Evolutionary conservation across 2,113 vertebrate species (phyloP).

Genomic region (Brienomyrus brachyistius): DNA sequence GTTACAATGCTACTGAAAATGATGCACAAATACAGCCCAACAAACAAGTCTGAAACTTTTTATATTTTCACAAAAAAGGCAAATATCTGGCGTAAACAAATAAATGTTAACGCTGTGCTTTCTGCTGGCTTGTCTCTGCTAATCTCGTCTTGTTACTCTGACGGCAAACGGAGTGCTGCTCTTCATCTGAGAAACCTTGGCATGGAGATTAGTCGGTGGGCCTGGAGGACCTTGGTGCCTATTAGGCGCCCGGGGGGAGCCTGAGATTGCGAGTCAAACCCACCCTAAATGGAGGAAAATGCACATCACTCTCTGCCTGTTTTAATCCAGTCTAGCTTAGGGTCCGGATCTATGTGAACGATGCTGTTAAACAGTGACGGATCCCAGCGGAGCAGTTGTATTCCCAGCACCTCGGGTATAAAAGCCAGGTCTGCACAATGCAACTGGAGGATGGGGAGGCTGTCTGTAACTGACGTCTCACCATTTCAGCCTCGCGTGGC

Average conservation of each 20-base stretch:
- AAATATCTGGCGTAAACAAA: neutral
- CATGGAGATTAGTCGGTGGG: neutral
- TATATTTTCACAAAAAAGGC: neutral
- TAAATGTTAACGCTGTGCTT: neutral
- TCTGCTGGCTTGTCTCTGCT: neutral
- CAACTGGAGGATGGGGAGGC: neutral
- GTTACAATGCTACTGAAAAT: neutral
- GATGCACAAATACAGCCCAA: neutral
- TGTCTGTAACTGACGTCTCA: neutral
- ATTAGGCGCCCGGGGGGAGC: neutral
- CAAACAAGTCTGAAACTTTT: neutral
- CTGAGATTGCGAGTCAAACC: neutral
- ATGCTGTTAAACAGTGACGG: neutral
- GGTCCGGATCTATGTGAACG: neutral
- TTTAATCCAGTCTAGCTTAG: neutral
- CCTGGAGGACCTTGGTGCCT: neutral
- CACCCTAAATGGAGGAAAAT: neutral
- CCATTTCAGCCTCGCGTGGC: neutral
- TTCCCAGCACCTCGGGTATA: neutral
- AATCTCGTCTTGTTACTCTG: neutral
- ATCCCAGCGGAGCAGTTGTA: neutral
- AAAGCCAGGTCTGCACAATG: neutral
- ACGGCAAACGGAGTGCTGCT: neutral
- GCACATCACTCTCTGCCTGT: neutral
- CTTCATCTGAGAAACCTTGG: neutral